phyloP scores from a whole-genome alignment of 30 jellyfish, hydroid and myxozoan species.

The Sanderia malayensis region DNA sequence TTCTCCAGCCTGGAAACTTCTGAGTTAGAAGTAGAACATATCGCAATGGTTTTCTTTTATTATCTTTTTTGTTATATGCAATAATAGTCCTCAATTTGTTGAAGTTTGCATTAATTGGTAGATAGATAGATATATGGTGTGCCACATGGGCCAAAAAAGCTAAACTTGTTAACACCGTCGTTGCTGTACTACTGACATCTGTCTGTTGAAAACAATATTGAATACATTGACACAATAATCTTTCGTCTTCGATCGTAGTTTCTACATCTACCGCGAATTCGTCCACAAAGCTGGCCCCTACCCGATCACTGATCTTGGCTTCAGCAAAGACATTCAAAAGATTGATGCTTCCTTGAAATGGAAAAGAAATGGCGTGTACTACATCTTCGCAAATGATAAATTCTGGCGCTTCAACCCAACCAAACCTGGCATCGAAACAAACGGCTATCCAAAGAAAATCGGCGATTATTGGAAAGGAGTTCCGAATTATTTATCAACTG shows the following conservation, averaged over 20 bases:
- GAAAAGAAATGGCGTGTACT: slow-evolving; percentile 46
- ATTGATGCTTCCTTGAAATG: slow-evolving; percentile 56
- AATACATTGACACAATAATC: no score
- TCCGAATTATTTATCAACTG: slow-evolving; percentile 53
- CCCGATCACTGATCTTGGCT: slow-evolving; percentile 34
- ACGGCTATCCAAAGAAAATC: slow-evolving; percentile 53
- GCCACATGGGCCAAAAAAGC: no score
- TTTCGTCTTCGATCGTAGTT: slow-evolving; percentile 21
- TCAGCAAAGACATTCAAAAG: slow-evolving; percentile 25
- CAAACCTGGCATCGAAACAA: slow-evolving; percentile 12
- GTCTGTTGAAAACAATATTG: no score
- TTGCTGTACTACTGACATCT: no score
- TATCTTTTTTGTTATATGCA: no score
- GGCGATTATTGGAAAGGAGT: slow-evolving; percentile 54
- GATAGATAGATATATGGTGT: no score
- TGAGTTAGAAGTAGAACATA: no score
- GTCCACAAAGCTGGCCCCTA: slow-evolving; percentile 34
- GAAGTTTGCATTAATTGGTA: no score
- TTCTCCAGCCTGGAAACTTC: no score
- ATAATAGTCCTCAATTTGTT: no score
- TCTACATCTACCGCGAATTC: slow-evolving; percentile 59
- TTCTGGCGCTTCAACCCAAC: slow-evolving; percentile 66
- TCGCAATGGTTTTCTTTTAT: no score
- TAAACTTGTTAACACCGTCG: no score
- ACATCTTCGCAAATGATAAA: slow-evolving; percentile 34